phyloP scores from a whole-genome alignment of 64 coral and sea anemone species.

The Actinia equina region DNA sequence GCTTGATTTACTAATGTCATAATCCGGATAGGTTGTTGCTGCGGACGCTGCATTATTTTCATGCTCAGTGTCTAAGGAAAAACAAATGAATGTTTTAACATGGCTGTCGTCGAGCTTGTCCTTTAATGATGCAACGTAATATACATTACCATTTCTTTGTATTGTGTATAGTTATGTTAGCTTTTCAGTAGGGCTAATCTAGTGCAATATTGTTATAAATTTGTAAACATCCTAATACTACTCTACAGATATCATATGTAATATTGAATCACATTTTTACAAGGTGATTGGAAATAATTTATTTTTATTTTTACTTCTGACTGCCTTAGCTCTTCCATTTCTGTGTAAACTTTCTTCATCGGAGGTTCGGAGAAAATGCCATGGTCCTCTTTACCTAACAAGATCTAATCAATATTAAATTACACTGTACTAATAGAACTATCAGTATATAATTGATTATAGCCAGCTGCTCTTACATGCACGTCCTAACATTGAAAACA shows the following conservation, averaged over 20 bases:
- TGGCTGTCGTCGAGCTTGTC: no score
- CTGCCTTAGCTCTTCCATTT: neutral
- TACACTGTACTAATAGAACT: neutral
- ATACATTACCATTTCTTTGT: no score
- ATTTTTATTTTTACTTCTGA: neutral
- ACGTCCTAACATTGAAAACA: neutral
- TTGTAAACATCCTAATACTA: constrained; percentile 7
- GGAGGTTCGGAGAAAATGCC: neutral
- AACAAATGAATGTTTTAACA: no score
- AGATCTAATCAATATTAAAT: neutral
- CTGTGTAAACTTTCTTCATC: neutral
- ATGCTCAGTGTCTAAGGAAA: no score
- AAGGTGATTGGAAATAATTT: neutral
- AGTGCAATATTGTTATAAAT: neutral
- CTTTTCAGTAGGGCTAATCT: neutral
- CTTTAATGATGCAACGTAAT: no score
- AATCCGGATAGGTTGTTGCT: no score
- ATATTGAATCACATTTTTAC: neutral
- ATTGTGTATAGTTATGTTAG: no score
- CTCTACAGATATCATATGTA: neutral
- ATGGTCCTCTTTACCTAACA: constrained; percentile 28
- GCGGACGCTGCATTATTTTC: no score
- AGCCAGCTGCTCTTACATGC: neutral
- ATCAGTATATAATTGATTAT: neutral
- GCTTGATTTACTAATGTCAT: no score